These are phyloP conservation scores for Sericinus montela DNA, from an alignment of 2,888 invertebrate genomes.

Conservation along the genomic window DNA sequence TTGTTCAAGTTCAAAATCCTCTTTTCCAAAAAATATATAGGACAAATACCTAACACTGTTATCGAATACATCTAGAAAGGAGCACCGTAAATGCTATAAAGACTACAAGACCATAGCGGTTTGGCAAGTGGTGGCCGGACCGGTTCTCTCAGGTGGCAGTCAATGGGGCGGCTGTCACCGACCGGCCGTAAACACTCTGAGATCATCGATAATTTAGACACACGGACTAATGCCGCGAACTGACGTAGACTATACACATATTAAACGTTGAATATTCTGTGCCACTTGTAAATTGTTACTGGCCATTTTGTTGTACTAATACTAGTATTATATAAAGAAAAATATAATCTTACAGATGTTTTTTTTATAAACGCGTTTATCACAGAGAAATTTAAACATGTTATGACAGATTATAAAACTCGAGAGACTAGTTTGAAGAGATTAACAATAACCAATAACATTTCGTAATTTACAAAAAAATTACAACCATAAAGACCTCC, in stretches of 20 bases:
- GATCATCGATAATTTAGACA: constrained; percentile 31
- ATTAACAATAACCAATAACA: too few relatives aligned
- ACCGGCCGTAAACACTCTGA: constrained; percentile 40
- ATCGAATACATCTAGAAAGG: constrained; percentile 34
- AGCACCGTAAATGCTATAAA: constrained; percentile 34
- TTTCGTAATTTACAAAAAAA: neutral
- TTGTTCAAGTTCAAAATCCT: too few relatives aligned
- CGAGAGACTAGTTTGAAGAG: too few relatives aligned
- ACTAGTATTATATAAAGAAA: too few relatives aligned
- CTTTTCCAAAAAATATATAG: neutral
- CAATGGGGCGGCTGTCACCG: constrained; percentile 40
- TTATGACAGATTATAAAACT: too few relatives aligned
- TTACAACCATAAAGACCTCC: neutral
- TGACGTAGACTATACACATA: neutral
- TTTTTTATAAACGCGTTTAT: too few relatives aligned
- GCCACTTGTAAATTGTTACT: too few relatives aligned
- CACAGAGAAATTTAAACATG: too few relatives aligned
- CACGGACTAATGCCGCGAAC: neutral
- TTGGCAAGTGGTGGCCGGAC: constrained; percentile 55
- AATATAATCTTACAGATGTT: too few relatives aligned
- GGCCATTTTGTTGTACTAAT: too few relatives aligned
- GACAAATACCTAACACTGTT: constrained; percentile 10
- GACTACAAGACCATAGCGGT: constrained; percentile 51
- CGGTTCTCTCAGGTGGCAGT: constrained; percentile 68
- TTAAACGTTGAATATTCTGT: neutral